Percentiles rank a stretch among this genome's conserved stretches.
Evolutionary conservation across 2,888 invertebrate genomes (phyloP).

Genomic region (Junonia oenone): DNA sequence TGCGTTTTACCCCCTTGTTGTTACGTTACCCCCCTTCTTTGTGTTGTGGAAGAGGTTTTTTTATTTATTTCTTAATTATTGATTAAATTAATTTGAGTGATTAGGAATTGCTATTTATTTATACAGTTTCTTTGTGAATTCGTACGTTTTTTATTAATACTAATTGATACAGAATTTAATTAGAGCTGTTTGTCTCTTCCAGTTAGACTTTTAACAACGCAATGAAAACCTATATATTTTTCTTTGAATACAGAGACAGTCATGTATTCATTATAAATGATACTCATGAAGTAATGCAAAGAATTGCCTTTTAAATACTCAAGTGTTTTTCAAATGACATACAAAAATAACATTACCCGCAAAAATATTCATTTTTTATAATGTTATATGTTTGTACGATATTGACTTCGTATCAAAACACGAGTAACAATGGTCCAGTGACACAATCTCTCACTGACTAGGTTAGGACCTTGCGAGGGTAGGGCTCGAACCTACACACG

Average conservation of each 20-base stretch:
- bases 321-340: not conserved
- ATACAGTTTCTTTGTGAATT: not conserved
- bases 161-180: too few relatives aligned
- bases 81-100: not conserved
- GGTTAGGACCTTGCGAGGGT: constrained; percentile 4
- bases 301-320: too few relatives aligned
- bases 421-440: constrained; percentile 16
- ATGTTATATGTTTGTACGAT: not conserved
- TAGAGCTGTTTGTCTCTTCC: too few relatives aligned
- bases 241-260: too few relatives aligned
- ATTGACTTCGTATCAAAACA: constrained; percentile 1
- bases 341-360: not conserved
- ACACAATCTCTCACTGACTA: constrained; percentile 10
- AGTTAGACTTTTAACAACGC: too few relatives aligned
- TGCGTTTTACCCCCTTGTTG: not conserved
- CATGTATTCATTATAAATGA: too few relatives aligned
- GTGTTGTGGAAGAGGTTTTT: not conserved
- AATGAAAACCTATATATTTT: too few relatives aligned
- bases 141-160: too few relatives aligned
- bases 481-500: not conserved
- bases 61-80: too few relatives aligned
- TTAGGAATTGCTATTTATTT: not conserved
- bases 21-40: constrained; percentile 1
- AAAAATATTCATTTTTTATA: not conserved
- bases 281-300: too few relatives aligned